phyloP scores from a whole-genome alignment of 2,888 invertebrate genomes.

The Cistogaster globosa region DNA sequence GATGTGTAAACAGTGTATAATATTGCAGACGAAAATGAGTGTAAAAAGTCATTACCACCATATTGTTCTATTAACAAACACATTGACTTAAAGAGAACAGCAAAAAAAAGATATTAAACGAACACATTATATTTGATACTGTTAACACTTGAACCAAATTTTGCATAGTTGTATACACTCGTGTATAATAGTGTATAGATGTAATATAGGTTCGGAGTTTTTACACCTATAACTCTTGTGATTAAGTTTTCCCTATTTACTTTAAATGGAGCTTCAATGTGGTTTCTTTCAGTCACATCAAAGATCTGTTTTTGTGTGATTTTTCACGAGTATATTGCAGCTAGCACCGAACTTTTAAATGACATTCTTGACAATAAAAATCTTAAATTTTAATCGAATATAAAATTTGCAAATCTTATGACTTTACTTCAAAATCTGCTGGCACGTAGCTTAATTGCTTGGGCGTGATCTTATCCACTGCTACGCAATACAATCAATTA shows the following conservation, averaged over 20 bases:
- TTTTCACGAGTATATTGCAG: too few species aligned
- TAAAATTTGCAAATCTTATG: too few species aligned
- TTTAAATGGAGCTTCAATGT: too few species aligned
- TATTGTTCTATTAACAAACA: slow-evolving; percentile 69
- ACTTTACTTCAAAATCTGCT: too few species aligned
- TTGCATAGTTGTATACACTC: slow-evolving; percentile 5
- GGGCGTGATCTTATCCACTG: too few species aligned
- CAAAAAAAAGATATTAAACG: slow-evolving; percentile 31
- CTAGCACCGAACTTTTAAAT: too few species aligned
- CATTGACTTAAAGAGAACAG: slow-evolving; percentile 20
- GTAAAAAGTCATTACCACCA: slow-evolving; percentile 74
- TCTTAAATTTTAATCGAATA: too few species aligned
- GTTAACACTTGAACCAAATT: slow-evolving; percentile 68
- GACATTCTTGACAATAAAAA: too few species aligned
- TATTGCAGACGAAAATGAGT: slow-evolving; percentile 65
- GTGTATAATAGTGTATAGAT: background rate
- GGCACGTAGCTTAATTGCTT: too few species aligned
- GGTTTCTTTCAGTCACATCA: too few species aligned
- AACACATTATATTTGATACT: slow-evolving; percentile 70
- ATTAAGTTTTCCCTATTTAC: background rate
- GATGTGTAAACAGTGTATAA: slow-evolving; percentile 60
- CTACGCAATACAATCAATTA: too few species aligned
- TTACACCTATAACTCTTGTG: slow-evolving; percentile 28
- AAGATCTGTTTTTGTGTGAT: too few species aligned
- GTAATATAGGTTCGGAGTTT: background rate